Base-by-base conservation (phyloP, 1,140 invertebrate species). In the Octopus sinensis region DNA sequence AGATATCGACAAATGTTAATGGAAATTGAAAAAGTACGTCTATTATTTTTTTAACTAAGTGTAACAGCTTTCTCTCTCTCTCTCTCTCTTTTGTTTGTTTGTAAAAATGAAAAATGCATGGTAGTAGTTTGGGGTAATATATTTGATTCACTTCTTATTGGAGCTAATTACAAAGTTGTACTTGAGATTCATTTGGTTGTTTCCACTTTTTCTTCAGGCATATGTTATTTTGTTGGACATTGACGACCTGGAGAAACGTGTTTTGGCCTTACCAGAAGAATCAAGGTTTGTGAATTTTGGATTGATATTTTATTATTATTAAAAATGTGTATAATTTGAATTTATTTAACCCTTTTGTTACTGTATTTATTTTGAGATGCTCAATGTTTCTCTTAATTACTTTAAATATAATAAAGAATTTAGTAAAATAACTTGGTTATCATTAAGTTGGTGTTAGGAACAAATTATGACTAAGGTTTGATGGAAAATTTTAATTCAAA, bases 1-100 rank as follows among this genome's bases (percentile, higher is more conserved):
- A 93, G 94, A 88, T 94, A 94, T 5, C 93, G 95, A 56, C 95
- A 96, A 87, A 91, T 95, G 43, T 88, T 96, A 23, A 90, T 96
- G 75, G 95, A 96, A 86, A 95, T 96, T 80, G 96, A 96, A 90
- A 94, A 94, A 90, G 92, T 93, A 89, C 80, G 73, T 83, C 17
- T 43, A 23, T 43, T 52, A 77, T 75, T 78, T 13, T 43, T 43
- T 43, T 43, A 43, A 43, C 30, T 43, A 43, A 43, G 30, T 3
- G 3, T 43, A 43, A 43, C 30, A 43, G 30, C 30, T 76, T 81
- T 4, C 5, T 53, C 76, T 6, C 17, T 62, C 5, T 53, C 76
- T 6, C 17, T 62, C 17, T 9, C 56, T 76, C 13, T 17, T 77
- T 13, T 54, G 1, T 76, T 13, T 76, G 30, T 81, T 13, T 76